Conservation (phyloP, 2,888 invertebrate species). For the Ichneumoninae sp. region DNA sequence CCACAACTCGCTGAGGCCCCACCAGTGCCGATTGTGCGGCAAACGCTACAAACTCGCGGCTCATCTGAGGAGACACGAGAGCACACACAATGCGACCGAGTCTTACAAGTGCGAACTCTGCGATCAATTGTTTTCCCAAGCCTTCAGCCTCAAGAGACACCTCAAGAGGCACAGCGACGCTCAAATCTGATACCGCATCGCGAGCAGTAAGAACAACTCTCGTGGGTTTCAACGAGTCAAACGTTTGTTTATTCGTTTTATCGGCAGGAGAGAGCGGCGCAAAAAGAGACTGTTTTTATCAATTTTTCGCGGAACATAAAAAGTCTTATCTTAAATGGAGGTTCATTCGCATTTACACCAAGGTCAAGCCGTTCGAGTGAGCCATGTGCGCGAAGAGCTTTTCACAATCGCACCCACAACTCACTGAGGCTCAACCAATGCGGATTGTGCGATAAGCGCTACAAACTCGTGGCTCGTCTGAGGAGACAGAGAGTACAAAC, state of each 20-base stretch:
- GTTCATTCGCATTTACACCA: slow-evolving; percentile 79
- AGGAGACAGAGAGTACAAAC: slow-evolving; percentile 81
- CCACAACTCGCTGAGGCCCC: slow-evolving; percentile 77
- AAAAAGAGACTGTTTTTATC: not conserved
- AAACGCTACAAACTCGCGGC: slow-evolving; percentile 81
- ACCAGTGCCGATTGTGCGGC: slow-evolving; percentile 81
- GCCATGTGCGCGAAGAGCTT: slow-evolving; percentile 80
- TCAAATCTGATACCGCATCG: slow-evolving; percentile 40
- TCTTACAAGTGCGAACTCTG: slow-evolving; percentile 84
- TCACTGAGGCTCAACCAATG: slow-evolving; percentile 79
- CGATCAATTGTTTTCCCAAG: slow-evolving; percentile 84
- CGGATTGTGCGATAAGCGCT: slow-evolving; percentile 80
- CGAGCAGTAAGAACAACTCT: not conserved
- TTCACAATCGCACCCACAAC: slow-evolving; percentile 80
- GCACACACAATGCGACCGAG: slow-evolving; percentile 79
- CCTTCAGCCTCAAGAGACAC: slow-evolving; percentile 85
- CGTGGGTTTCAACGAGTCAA: not conserved
- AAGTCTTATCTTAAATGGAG: no score
- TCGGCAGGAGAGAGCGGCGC: not conserved
- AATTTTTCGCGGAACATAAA: not conserved
- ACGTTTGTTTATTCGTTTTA: not conserved
- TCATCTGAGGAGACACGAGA: slow-evolving; percentile 81
- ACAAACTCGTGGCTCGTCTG: slow-evolving; percentile 81
- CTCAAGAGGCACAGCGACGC: slow-evolving; percentile 84
- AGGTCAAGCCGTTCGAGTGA: slow-evolving; percentile 80